Evolutionary conservation across 2,797 vertebrate species (phyloP).

Genomic region (Hypotaenidia philippensis): DNA sequence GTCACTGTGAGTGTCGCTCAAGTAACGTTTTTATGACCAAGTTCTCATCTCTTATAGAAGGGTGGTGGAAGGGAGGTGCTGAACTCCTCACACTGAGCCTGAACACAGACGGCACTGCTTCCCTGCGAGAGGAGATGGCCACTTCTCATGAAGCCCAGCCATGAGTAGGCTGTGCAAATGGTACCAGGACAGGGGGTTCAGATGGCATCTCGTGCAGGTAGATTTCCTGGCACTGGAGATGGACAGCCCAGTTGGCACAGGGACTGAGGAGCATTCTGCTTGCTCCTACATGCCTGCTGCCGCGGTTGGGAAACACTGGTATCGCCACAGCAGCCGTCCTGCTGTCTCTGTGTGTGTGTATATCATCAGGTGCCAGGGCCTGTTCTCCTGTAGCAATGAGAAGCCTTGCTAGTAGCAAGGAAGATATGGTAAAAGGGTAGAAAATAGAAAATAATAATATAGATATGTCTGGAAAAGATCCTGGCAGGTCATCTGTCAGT

Average conservation of each 20-base stretch:
- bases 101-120: not conserved
- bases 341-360: not conserved
- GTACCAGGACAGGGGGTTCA: not conserved
- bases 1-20: not conserved
- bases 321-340: not conserved
- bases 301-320: not conserved
- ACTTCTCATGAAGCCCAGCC: not conserved
- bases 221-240: constrained; percentile 36
- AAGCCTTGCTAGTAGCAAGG: not conserved
- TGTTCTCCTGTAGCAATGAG: not conserved
- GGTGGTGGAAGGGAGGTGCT: not conserved
- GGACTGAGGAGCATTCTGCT: not conserved
- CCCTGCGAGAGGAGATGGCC: not conserved
- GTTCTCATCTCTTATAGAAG: constrained; percentile 7
- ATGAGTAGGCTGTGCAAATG: not conserved
- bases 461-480: not conserved
- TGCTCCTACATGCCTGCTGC: not conserved
- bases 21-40: not conserved
- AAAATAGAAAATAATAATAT: not conserved
- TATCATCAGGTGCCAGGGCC: not conserved
- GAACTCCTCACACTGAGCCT: not conserved
- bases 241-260: constrained; percentile 28
- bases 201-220: constrained; percentile 49
- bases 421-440: not conserved
- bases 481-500: not conserved